Percentiles rank a stretch among this genome's conserved stretches.
These are phyloP conservation scores for Hippocampus abdominalis DNA, from an alignment of 2,113 vertebrate genomes.

Conservation along the genomic window DNA sequence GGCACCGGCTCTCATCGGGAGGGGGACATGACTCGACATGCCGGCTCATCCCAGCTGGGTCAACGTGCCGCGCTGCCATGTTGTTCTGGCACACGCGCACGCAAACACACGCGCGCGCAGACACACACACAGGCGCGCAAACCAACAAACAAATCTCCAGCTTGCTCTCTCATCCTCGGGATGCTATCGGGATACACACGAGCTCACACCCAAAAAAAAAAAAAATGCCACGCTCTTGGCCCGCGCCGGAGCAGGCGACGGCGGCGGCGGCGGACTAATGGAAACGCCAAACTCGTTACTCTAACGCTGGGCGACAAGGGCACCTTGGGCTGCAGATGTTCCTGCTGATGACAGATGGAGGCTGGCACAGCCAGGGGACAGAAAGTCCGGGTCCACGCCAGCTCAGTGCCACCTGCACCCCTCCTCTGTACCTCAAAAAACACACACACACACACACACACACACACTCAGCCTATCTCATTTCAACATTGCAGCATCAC, in stretches of 20 bases:
- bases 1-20: slow-evolving; percentile 68
- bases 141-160: slow-evolving; percentile 53
- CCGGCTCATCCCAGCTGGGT: slow-evolving; percentile 72
- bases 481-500: slow-evolving; percentile 48
- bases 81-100: slow-evolving; percentile 61
- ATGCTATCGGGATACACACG: slow-evolving; percentile 54
- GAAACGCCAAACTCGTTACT: slow-evolving; percentile 76
- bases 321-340: slow-evolving; percentile 80
- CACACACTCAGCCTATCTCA: slow-evolving; percentile 62
- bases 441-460: slow-evolving; percentile 49
- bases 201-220: slow-evolving; percentile 58
- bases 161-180: slow-evolving; percentile 25
- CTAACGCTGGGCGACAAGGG: slow-evolving; percentile 78
- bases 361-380: slow-evolving; percentile 73
- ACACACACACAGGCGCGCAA: slow-evolving; percentile 25
- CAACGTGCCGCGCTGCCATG: slow-evolving; percentile 64
- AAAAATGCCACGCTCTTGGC: slow-evolving; percentile 63
- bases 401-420: slow-evolving; percentile 75
- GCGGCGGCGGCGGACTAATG: slow-evolving; percentile 66
- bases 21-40: slow-evolving; percentile 74
- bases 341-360: slow-evolving; percentile 75
- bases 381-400: slow-evolving; percentile 64
- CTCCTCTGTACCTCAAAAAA: slow-evolving; percentile 56
- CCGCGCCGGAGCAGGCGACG: slow-evolving; percentile 46
- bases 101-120: slow-evolving; percentile 23